Conservation (phyloP, 2,888 invertebrate genomes). For the Anoplius nigerrimus region DNA sequence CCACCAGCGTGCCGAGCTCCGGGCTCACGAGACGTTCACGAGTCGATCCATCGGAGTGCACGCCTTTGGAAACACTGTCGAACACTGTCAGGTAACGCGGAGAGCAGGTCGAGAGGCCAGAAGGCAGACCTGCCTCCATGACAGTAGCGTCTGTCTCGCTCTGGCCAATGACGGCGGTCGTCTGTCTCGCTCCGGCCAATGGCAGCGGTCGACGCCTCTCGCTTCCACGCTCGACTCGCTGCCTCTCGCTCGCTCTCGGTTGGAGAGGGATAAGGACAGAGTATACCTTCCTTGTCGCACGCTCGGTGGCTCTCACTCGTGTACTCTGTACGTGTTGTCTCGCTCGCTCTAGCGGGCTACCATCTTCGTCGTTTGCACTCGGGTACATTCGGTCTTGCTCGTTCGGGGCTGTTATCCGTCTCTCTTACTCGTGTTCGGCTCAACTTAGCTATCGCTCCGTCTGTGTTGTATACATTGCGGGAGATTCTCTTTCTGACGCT, state of each 20-base stretch:
- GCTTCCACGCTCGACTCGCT: too few relatives aligned
- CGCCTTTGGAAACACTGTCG: constrained; percentile 63
- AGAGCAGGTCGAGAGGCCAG: constrained; percentile 58
- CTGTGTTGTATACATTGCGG: too few relatives aligned
- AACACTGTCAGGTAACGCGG: constrained; percentile 52
- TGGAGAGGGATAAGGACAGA: too few relatives aligned
- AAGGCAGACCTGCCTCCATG: constrained; percentile 59
- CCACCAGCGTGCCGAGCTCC: constrained; percentile 20
- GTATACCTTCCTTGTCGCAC: background rate
- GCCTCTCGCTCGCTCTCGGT: too few relatives aligned
- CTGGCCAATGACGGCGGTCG: background rate
- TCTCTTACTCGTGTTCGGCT: background rate
- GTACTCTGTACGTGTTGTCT: too few relatives aligned
- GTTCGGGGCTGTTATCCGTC: too few relatives aligned
- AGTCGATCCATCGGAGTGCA: constrained; percentile 62
- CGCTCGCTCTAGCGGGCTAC: background rate
- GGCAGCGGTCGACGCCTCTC: too few relatives aligned
- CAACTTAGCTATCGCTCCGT: too few relatives aligned
- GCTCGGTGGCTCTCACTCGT: background rate
- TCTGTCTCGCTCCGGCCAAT: constrained; percentile 21
- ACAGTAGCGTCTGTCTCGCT: constrained; percentile 39
- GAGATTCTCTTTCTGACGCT: too few relatives aligned
- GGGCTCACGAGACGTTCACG: constrained; percentile 16
- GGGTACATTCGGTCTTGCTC: too few relatives aligned
- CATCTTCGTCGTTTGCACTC: background rate